phyloP scores from a whole-genome alignment of 2,113 vertebrate species.

The Dicrurus megarhynchus region DNA sequence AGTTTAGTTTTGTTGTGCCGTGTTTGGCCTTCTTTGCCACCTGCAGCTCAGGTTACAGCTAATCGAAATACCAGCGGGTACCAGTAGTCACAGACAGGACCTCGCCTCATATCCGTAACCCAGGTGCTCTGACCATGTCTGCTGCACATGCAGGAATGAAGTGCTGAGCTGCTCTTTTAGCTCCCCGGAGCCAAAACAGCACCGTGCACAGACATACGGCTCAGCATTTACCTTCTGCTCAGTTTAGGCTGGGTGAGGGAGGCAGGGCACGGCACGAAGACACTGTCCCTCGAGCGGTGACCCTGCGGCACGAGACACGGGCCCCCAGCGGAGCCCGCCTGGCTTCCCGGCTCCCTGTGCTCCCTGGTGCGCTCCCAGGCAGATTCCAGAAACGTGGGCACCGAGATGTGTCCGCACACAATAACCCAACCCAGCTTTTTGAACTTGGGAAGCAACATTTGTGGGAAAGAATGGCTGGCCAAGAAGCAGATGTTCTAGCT shows the following conservation, averaged over 20 bases:
- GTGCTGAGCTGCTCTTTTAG: background rate
- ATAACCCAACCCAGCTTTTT: background rate
- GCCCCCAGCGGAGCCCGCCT: background rate
- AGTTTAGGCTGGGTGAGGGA: background rate
- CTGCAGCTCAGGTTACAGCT: slow-evolving; percentile 12
- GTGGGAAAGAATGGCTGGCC: slow-evolving; percentile 1
- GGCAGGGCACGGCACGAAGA: background rate
- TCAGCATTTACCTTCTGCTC: background rate
- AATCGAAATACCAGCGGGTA: background rate
- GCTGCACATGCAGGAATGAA: background rate
- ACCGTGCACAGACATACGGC: rapidly evolving
- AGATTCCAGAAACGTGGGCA: background rate
- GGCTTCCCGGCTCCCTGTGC: background rate
- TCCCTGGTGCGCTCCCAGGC: background rate
- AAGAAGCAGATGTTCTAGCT: slow-evolving; percentile 33
- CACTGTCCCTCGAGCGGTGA: background rate
- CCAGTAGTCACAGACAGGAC: background rate
- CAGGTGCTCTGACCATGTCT: background rate
- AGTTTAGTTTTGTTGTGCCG: background rate
- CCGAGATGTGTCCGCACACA: rapidly evolving
- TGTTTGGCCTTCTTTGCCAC: slow-evolving; percentile 5
- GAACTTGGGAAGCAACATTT: background rate
- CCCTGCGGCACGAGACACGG: rapidly evolving
- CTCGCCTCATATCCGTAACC: background rate
- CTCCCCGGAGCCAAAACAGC: background rate